Evolutionary conservation across 2,888 invertebrate genomes (phyloP), one percentile per base, ranked within the genome.

Genomic region (Trachelus stipa): DNA sequence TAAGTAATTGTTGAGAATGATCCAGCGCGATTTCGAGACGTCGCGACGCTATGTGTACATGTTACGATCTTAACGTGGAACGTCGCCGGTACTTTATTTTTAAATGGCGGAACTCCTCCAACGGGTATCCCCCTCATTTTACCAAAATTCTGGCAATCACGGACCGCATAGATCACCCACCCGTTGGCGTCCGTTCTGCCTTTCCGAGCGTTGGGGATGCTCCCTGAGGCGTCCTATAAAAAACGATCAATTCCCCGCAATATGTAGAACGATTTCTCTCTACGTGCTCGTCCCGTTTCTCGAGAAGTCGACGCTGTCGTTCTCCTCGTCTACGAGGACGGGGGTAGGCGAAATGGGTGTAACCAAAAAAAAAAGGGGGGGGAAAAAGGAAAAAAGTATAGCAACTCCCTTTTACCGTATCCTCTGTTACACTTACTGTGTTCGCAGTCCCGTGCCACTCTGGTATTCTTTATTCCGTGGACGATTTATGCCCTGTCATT

Each of bases 401-500:
- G 79, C 82, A 71, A 78, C 78, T 79, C 82, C 33, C 69, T 75
- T 75, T 77, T 76, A 23, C 31, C 0, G 71, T 71, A 71, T 71
- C 71, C 71, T 56, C 56, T 56, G 23, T 56, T 56, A 56, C 23
- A 56, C 56, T 56, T 23, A 23, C 56, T 23, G 56, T 74, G 75
- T 68, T 77, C 71, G 34, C 68, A 73, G 74, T 74, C 73, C 37
- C 69, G 73, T 35, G 40, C 73, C 68, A 69, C 69, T 35, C 77
- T 79, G 79, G 82, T 82, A 84, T 87, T 87, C 86, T 87, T 87
- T 87, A 86, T 88, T 83, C 84, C 82, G 83, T 77, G 76, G 78
- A 83, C 85, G 87, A 89, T 89, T 88, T 88, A 89, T 88, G 81
- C 81, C 76, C 86, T 86, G 88, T 88, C 89, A 88, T 87, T 88